Percentiles rank a stretch among this genome's conserved stretches.
These are phyloP conservation scores for Drosophila mauritiana DNA, from an alignment of 1,140 invertebrate species.

Conservation along the genomic window DNA sequence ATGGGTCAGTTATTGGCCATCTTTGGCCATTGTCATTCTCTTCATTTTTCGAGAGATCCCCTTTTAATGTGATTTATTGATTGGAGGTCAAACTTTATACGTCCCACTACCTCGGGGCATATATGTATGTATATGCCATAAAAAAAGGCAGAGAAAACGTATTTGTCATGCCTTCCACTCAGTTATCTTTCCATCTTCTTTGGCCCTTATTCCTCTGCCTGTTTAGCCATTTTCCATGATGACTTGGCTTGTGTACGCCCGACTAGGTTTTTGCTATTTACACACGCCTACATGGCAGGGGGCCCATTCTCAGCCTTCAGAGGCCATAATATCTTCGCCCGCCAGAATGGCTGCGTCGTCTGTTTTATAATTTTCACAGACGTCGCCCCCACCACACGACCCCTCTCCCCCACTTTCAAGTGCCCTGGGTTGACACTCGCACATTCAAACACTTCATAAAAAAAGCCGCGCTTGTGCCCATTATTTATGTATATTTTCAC, in stretches of 20 bases:
- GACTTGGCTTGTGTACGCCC: slow-evolving; percentile 45
- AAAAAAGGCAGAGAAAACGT: slow-evolving; percentile 28
- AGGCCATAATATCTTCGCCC: slow-evolving; percentile 9
- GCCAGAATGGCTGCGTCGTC: slow-evolving; percentile 37
- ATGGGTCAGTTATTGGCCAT: slow-evolving; percentile 14
- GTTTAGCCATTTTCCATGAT: slow-evolving; percentile 27
- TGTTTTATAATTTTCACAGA: slow-evolving; percentile 76
- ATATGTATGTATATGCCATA: neutral
- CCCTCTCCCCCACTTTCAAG: slow-evolving; percentile 1
- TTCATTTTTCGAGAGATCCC: slow-evolving; percentile 14
- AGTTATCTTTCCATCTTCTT: slow-evolving; percentile 24
- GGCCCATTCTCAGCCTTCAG: slow-evolving; percentile 10
- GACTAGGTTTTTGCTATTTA: slow-evolving; percentile 51
- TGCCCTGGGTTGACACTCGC: slow-evolving; percentile 34
- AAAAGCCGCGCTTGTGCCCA: slow-evolving; percentile 69
- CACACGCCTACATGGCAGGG: slow-evolving; percentile 37
- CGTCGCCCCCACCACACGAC: slow-evolving; percentile 17
- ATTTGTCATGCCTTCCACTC: slow-evolving; percentile 43
- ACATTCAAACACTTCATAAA: slow-evolving; percentile 61
- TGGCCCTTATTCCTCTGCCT: neutral
- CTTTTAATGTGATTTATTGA: slow-evolving; percentile 45
- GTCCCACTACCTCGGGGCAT: slow-evolving; percentile 16
- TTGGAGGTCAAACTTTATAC: slow-evolving; percentile 32
- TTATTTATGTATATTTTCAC: slow-evolving; percentile 80
- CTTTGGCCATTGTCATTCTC: slow-evolving; percentile 1